phyloP scores from a whole-genome alignment of 2,888 invertebrate genomes.

The Leptinotarsa tumamoca region DNA sequence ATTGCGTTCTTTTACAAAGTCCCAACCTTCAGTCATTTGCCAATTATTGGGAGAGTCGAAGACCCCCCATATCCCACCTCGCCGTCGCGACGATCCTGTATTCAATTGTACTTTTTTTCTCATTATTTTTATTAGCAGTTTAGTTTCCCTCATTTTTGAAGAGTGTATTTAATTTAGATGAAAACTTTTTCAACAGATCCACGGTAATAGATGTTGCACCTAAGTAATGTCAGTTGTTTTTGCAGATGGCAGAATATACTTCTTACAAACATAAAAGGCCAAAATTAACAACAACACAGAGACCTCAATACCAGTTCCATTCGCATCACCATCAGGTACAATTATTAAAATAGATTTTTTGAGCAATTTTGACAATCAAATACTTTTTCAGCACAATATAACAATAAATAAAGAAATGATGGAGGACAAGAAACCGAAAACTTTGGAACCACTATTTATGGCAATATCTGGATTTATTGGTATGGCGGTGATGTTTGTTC shows the following conservation, averaged over 20 bases:
- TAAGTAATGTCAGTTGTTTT: slow-evolving; percentile 8
- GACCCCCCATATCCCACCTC: no score
- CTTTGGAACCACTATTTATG: slow-evolving; percentile 70
- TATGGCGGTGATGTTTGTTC: slow-evolving; percentile 69
- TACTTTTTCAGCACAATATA: slow-evolving; percentile 61
- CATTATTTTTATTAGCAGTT: no score
- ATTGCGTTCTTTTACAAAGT: no score
- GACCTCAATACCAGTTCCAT: slow-evolving; percentile 56
- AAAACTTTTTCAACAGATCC: no score
- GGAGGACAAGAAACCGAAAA: slow-evolving; percentile 61
- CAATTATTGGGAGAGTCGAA: no score
- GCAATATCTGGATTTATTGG: slow-evolving; percentile 72
- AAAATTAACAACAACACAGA: slow-evolving; percentile 48
- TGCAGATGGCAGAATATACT: slow-evolving; percentile 36
- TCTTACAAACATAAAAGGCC: slow-evolving; percentile 33
- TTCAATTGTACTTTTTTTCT: no score
- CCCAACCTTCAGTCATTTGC: no score
- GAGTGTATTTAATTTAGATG: no score
- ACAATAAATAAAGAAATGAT: slow-evolving; percentile 55
- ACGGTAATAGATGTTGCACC: background rate
- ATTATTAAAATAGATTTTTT: slow-evolving; percentile 19
- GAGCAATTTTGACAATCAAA: slow-evolving; percentile 14
- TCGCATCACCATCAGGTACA: slow-evolving; percentile 61
- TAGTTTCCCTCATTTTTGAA: no score
- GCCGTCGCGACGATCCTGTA: no score